Evolutionary conservation across 2,113 vertebrate genomes (phyloP).

Genomic region (Odontophorus gujanensis): DNA sequence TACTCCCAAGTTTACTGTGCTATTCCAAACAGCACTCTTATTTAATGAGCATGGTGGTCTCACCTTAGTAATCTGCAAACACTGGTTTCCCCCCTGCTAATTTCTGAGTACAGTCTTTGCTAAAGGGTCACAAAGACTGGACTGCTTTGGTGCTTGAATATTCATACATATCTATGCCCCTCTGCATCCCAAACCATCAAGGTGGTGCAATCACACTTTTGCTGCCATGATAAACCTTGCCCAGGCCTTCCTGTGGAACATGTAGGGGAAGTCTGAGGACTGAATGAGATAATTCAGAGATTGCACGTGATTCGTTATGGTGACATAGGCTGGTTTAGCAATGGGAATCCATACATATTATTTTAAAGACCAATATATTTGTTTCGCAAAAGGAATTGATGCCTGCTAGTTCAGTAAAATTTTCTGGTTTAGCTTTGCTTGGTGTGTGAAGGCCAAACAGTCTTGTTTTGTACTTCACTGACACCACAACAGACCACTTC

Average conservation of each 20-base stretch:
- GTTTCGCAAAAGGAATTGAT: no score
- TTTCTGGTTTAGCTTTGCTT: no score
- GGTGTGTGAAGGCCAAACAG: no score
- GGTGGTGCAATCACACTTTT: neutral
- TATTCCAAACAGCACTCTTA: neutral
- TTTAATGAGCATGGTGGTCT: rapidly evolving
- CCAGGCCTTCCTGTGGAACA: no score
- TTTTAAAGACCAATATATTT: no score
- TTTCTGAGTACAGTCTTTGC: neutral
- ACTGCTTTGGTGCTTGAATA: neutral
- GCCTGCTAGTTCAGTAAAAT: no score
- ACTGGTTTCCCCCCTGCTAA: neutral
- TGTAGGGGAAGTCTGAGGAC: neutral
- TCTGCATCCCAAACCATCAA: neutral
- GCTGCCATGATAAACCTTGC: rapidly evolving
- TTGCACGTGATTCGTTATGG: neutral
- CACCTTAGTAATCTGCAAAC: neutral
- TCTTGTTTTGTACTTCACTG: no score
- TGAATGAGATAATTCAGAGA: neutral
- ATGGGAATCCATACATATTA: no score
- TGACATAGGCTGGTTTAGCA: no score
- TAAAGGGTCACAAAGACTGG: neutral
- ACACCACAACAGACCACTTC: no score
- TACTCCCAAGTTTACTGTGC: neutral
- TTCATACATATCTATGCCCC: neutral